Base-by-base conservation (phyloP, 2,797 vertebrate species). In the Aplochiton taeniatus region DNA sequence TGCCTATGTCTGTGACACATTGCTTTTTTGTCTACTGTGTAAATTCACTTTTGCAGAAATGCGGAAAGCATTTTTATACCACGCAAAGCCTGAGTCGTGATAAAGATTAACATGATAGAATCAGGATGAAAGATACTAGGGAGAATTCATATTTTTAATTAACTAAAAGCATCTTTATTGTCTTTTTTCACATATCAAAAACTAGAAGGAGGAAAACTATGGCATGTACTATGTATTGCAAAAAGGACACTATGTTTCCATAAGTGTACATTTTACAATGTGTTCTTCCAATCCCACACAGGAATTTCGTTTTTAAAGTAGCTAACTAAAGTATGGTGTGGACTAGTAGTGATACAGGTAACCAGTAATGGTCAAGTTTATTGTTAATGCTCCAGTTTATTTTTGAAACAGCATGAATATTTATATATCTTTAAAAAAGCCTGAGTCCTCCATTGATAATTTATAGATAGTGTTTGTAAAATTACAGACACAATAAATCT, bases 1-100 rank as follows among this genome's bases (percentile, higher is more conserved):
- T 88, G 80, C 73, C 82, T 76, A 73, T 83, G 73, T 87, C 81
- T 85, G 77, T 82, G 81, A 76, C 87, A 83, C 85, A 65, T 76
- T 71, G 79, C 46, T 73, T 83, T 86, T 73, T 85, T 81, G 83
- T 82, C 79, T 78, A 68, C 72, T 74, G 75, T 64, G 75, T 84
- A 74, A 83, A 87, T 89, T 76, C 69, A 78, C 80, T 70, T 84
- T 74, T 78, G 71, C 77, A 68, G 70, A 88, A 63, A 6, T 65
- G 75, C 58, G 18, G 74, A 80, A 84, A 81, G 72, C 75, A 56
- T 75, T 78, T 82, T 77, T 54, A 50, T 20, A 63, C 9, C 72
- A 57, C 63, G 62, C 58, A 45, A 50, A 75, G 52, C 69, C 48
- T 67, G 65, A 72, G 66, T 72, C 13, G 20, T 42, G 63, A 77